Conservation (phyloP, 2,113 vertebrate species). For the Mionectes macconnelli region DNA sequence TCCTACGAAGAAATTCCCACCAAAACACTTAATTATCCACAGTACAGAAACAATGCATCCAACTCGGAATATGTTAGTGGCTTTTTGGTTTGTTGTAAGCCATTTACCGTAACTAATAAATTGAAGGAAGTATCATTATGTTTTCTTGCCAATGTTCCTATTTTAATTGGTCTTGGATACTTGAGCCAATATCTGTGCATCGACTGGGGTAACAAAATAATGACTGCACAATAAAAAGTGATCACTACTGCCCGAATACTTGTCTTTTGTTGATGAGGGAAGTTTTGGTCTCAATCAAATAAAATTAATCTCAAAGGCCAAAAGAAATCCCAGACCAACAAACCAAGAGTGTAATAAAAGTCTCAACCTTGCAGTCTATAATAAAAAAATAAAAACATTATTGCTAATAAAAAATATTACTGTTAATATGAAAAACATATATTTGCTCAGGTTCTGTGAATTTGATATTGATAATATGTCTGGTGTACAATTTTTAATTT, state of each 20-base stretch:
- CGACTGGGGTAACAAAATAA: constrained; percentile 63
- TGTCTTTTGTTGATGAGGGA: not conserved
- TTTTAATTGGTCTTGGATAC: constrained; percentile 75
- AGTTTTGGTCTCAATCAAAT: not conserved
- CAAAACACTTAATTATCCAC: constrained; percentile 79
- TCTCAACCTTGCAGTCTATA: not conserved
- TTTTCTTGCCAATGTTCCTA: constrained; percentile 69
- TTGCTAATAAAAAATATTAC: not conserved
- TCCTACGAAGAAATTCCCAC: constrained; percentile 75
- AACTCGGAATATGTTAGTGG: constrained; percentile 59
- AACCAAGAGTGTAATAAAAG: not conserved
- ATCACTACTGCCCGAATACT: not conserved
- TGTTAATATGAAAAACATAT: not conserved
- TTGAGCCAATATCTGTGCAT: constrained; percentile 64
- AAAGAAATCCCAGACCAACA: not conserved
- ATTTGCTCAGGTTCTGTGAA: not conserved
- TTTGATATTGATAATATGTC: not conserved
- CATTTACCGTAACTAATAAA: constrained; percentile 74
- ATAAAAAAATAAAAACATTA: not conserved
- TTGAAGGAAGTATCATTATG: constrained; percentile 74
- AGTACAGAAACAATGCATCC: constrained; percentile 65
- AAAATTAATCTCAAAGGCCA: not conserved
- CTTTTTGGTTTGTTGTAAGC: constrained; percentile 68
- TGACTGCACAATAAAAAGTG: constrained; percentile 32
- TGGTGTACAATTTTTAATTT: not conserved